Evolutionary conservation across 2,797 vertebrate species (phyloP), one percentile per base, ranked within the genome.

Genomic region (Gallirallus australis): DNA sequence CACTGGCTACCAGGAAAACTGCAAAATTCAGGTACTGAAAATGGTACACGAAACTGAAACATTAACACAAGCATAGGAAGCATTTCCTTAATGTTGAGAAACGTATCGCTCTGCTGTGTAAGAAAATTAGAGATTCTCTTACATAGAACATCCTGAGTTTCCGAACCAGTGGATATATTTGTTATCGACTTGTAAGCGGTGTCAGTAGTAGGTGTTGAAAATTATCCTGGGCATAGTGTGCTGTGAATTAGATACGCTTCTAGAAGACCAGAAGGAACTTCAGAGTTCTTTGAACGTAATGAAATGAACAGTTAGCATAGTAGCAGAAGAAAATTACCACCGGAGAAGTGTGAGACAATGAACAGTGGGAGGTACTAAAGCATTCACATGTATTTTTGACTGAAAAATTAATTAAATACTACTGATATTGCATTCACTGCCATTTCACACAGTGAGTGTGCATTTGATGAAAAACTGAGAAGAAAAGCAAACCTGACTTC

Each of bases 181-280:
- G 15, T 28, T 33, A 87, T 9, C 9, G 69, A 45, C 5, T 63
- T 53, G 7, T 19, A 86, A 65, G 64, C 7, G 20, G 15, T 66
- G 13, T 28, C n/a, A 70, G 42, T 6, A 79, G 42, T 6, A 77
- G 4, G 9, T 42, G 19, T n/a, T 59, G 28, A 73, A 75, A 90
- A 56, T 18, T 8, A 35, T 1, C 7, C 0, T 2, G 2, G 33
- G 8, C 19, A 37, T 2, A 47, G 15, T 9, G 5, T 54, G 48
- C 5, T 56, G 48, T 31, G 30, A 77, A 70, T 47, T 54, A 80
- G 30, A 54, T 19, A 52, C 63, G 16, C 11, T 53, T 59, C 42
- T 56, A 28, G 56, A 85, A 19, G 6, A 73, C 30, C 47, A 69
- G 28, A 33, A 68, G 11, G 40, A 40, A 11, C 10, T 64, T 64